phyloP scores from a whole-genome alignment of 2,113 vertebrate species.

The Camelus dromedarius region DNA sequence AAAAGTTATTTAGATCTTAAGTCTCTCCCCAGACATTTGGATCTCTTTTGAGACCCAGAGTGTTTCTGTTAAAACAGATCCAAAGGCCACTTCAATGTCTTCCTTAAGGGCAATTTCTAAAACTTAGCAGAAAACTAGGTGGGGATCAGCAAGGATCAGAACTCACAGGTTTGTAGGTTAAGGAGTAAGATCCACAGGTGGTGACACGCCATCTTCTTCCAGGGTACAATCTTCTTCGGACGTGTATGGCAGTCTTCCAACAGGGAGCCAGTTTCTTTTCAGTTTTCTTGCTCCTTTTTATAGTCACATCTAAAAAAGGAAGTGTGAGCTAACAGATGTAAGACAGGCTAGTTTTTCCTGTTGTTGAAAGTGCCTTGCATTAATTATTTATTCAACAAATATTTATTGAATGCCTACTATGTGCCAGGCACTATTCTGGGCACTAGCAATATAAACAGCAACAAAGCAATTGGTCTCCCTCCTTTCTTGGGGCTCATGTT shows the following conservation, averaged over 20 bases:
- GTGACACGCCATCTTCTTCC: constrained; percentile 38
- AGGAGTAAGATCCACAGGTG: constrained; percentile 52
- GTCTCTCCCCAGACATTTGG: background rate
- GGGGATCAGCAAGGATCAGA: background rate
- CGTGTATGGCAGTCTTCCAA: too few species aligned
- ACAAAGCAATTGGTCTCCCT: background rate
- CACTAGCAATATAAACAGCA: background rate
- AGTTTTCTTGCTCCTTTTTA: constrained; percentile 12
- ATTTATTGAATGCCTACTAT: background rate
- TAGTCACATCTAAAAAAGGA: background rate
- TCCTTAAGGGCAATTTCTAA: background rate
- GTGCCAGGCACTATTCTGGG: background rate
- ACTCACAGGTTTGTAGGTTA: constrained; percentile 76
- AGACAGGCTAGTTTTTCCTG: background rate
- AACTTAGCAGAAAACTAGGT: background rate
- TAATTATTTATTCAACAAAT: background rate
- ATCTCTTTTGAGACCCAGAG: background rate
- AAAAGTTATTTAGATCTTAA: constrained; percentile 9
- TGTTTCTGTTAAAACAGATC: background rate
- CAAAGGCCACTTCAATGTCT: background rate
- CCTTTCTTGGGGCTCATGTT: background rate
- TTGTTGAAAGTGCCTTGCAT: background rate
- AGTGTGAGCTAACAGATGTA: background rate
- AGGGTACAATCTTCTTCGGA: background rate
- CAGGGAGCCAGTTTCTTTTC: background rate